Conservation (phyloP, 2,797 vertebrate genomes). For the Leptodactylus fallax region DNA sequence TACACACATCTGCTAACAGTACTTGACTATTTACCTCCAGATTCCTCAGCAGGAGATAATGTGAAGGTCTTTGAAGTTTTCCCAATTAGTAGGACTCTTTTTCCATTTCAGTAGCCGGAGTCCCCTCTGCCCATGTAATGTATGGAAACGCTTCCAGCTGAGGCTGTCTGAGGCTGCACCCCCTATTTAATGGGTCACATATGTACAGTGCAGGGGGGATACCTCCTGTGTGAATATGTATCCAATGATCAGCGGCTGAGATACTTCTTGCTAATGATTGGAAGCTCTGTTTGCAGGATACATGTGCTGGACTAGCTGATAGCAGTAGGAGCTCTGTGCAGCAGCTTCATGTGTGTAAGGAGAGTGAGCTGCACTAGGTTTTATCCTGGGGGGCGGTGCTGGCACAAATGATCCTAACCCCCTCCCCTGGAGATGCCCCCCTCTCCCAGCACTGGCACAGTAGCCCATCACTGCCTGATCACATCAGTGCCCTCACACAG, state of each 20-base stretch:
- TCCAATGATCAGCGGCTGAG: slow-evolving; percentile 30
- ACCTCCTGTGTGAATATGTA: slow-evolving; percentile 16
- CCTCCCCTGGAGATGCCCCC: slow-evolving; percentile 41
- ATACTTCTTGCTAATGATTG: too few relatives aligned
- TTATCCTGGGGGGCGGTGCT: slow-evolving; percentile 38
- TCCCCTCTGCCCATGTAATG: slow-evolving; percentile 9
- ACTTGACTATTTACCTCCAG: slow-evolving; percentile 22
- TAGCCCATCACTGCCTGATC: background rate
- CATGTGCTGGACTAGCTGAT: background rate
- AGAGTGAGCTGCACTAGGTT: slow-evolving; percentile 3
- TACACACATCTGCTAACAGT: background rate
- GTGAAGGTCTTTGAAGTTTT: background rate
- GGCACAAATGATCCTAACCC: background rate
- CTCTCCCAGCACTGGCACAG: slow-evolving; percentile 11
- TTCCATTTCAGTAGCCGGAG: background rate
- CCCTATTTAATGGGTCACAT: slow-evolving; percentile 27
- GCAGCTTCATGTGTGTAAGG: slow-evolving; percentile 4
- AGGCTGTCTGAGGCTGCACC: background rate
- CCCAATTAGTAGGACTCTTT: background rate
- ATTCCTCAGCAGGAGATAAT: too few relatives aligned
- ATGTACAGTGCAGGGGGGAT: background rate
- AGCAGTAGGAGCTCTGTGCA: too few relatives aligned
- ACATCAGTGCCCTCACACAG: background rate
- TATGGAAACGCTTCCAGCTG: background rate
- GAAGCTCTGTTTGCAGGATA: background rate